These are phyloP conservation scores for Artibeus lituratus DNA, from an alignment of 2,797 vertebrate genomes.

Conservation along the genomic window DNA sequence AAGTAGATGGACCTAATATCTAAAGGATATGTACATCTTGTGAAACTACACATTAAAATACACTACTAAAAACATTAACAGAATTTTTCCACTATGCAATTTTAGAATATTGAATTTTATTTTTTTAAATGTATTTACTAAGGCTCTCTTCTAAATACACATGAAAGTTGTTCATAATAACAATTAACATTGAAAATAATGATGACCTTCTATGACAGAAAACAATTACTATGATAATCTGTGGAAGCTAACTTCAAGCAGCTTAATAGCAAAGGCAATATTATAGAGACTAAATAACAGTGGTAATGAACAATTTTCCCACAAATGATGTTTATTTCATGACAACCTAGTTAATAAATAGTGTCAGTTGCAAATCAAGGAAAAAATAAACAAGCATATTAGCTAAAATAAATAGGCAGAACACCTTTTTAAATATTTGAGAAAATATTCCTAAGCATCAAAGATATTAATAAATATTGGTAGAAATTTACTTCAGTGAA, in stretches of 20 bases:
- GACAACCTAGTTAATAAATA: slow-evolving; percentile 42
- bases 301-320: slow-evolving; percentile 60
- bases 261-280: slow-evolving; percentile 57
- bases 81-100: slow-evolving; percentile 1
- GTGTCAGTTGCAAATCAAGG: slow-evolving; percentile 32
- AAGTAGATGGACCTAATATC: not conserved
- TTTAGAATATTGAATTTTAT: not conserved
- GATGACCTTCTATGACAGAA: slow-evolving; percentile 43
- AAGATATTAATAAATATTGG: not conserved
- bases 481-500: not conserved
- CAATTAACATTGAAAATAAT: slow-evolving; percentile 68
- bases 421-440: not conserved
- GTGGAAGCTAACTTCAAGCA: slow-evolving; percentile 42
- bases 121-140: not conserved
- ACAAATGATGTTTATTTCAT: slow-evolving; percentile 37
- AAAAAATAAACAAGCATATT: slow-evolving; percentile 10
- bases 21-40: not conserved
- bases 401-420: not conserved
- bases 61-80: not conserved
- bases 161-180: slow-evolving; percentile 50
- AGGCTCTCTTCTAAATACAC: slow-evolving; percentile 3
- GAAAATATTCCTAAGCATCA: not conserved
- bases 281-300: slow-evolving; percentile 53
- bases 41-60: not conserved
- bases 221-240: slow-evolving; percentile 58